These are phyloP conservation scores for Mus spicilegus DNA, from an alignment of 2,113 vertebrate species.

Conservation along the genomic window DNA sequence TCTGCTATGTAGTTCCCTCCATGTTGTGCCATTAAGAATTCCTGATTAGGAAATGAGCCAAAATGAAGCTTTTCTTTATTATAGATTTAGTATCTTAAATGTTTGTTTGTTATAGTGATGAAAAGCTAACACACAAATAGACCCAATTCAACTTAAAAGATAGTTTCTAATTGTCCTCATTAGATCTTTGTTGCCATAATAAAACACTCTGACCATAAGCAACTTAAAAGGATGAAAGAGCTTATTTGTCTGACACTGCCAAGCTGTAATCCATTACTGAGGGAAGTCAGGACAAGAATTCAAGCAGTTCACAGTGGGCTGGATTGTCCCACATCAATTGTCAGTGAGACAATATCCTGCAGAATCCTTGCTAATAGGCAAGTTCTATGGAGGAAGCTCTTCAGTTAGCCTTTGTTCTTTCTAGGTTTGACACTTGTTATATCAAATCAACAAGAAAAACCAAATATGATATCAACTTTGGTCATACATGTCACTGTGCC, in stretches of 20 bases:
- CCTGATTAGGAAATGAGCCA: background rate
- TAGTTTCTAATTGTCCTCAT: background rate
- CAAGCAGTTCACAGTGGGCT: background rate
- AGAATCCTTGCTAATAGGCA: background rate
- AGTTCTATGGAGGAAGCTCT: background rate
- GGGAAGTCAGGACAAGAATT: background rate
- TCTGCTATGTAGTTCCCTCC: too few relatives aligned
- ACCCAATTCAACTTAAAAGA: background rate
- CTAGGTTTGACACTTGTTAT: background rate
- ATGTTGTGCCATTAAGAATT: too few relatives aligned
- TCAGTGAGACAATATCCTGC: background rate
- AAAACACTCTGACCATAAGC: background rate
- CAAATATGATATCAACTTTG: background rate
- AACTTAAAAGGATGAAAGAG: background rate
- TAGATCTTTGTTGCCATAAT: too few relatives aligned
- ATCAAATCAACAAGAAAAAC: background rate
- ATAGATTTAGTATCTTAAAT: too few relatives aligned
- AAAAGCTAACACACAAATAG: background rate
- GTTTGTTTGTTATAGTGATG: background rate
- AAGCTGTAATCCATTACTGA: background rate
- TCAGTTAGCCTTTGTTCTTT: background rate
- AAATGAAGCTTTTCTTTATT: background rate
- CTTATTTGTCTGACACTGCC: background rate
- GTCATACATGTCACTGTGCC: background rate
- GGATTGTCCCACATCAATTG: background rate